Evolutionary conservation across 2,797 vertebrate species (phyloP).

Genomic region (Aythya fuligula): DNA sequence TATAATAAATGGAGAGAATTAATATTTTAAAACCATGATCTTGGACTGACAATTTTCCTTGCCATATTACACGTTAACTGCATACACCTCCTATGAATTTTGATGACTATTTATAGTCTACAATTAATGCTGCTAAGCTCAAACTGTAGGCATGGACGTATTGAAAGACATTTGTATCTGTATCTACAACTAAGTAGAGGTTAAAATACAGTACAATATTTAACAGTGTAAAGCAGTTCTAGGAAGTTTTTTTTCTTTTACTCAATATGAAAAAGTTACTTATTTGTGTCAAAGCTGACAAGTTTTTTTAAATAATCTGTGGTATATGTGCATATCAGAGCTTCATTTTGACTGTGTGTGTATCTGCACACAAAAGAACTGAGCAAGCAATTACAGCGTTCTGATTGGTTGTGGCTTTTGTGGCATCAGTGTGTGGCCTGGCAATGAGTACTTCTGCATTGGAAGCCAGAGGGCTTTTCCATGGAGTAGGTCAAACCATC

Average conservation of each 20-base stretch:
- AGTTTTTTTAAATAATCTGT: not conserved
- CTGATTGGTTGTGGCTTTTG: accelerated
- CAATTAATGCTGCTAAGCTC: not conserved
- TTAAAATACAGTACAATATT: not conserved
- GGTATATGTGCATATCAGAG: not conserved
- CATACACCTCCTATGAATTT: not conserved
- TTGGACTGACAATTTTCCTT: not conserved
- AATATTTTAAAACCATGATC: not conserved
- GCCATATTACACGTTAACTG: not conserved
- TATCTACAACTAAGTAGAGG: not conserved
- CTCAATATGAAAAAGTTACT: not conserved
- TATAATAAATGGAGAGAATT: not conserved
- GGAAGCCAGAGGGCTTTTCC: not conserved
- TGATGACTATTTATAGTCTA: not conserved
- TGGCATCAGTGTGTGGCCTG: not conserved
- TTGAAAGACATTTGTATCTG: not conserved
- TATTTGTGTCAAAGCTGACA: not conserved
- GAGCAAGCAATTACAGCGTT: not conserved
- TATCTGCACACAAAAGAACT: not conserved
- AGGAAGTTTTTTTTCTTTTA: not conserved
- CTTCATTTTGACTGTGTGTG: not conserved
- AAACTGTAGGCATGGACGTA: not conserved
- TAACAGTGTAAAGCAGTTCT: not conserved
- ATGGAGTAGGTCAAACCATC: not conserved
- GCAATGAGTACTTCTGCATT: accelerated